Conservation (phyloP, 2,888 invertebrate species). For the Penaeus monodon region DNA sequence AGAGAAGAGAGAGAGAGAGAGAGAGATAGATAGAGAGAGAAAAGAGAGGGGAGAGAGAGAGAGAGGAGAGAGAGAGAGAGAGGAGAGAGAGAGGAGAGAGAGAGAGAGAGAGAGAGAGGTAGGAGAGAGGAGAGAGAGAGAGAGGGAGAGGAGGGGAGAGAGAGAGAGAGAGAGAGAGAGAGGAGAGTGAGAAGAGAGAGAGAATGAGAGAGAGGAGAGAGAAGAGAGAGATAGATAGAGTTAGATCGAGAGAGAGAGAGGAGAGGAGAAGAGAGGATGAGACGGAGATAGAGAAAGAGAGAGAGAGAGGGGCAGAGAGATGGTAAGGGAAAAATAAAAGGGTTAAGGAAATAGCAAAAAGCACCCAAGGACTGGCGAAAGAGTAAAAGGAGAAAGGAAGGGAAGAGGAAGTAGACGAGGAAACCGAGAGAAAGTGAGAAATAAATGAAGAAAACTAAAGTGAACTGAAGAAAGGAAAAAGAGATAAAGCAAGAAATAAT, state of each 20-base stretch:
- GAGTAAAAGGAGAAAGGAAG: too few species aligned
- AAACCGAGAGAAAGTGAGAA: too few species aligned
- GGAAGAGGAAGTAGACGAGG: too few species aligned
- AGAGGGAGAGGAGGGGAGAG: constrained; percentile 1
- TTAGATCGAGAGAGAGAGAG: neutral
- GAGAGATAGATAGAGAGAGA: too few species aligned
- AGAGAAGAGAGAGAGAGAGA: neutral
- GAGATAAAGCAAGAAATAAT: too few species aligned
- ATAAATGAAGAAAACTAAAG: too few species aligned
- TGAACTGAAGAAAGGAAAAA: too few species aligned
- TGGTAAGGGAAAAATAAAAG: neutral
- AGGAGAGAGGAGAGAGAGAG: neutral
- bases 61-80: neutral
- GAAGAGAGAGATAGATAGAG: neutral
- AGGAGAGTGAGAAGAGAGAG: neutral
- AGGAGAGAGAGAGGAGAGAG: neutral
- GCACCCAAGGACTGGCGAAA: too few species aligned
- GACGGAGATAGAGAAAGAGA: neutral
- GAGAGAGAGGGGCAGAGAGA: neutral
- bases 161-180: neutral
- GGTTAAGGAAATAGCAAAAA: too few species aligned
- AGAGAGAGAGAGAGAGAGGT: neutral
- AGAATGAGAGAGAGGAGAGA: neutral
- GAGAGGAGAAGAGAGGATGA: neutral
- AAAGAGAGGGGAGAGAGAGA: neutral